phyloP scores from a whole-genome alignment of 2,113 vertebrate species.

The Dermatemys mawii region DNA sequence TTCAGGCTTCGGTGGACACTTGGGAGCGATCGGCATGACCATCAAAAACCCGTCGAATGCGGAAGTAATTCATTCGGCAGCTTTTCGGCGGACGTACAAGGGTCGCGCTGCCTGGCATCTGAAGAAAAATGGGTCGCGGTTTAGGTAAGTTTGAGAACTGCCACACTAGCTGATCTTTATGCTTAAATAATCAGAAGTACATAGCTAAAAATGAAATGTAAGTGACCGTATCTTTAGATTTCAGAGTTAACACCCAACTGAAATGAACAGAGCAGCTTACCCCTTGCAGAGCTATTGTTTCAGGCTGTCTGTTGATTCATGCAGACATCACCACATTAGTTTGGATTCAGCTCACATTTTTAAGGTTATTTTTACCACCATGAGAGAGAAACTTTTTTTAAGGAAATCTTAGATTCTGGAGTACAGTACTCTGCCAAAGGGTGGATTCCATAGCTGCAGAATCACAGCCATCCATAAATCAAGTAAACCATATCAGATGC shows the following conservation, averaged over 20 bases:
- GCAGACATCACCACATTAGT: background rate
- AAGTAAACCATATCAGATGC: background rate
- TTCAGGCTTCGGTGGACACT: no score
- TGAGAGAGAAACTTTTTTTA: background rate
- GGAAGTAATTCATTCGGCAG: no score
- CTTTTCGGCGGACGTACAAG: no score
- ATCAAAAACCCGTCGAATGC: no score
- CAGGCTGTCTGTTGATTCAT: background rate
- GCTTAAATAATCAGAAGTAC: background rate
- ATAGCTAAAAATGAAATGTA: background rate
- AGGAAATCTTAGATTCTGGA: background rate
- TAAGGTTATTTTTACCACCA: background rate
- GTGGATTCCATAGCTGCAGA: background rate
- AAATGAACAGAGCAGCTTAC: background rate
- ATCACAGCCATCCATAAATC: background rate
- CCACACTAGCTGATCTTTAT: background rate
- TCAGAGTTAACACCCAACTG: background rate
- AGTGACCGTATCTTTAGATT: background rate
- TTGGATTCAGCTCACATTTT: background rate
- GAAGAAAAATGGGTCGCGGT: no score
- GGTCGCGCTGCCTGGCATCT: no score
- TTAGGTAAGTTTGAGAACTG: no score
- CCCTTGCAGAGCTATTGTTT: background rate
- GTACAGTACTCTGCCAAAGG: background rate
- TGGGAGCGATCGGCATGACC: no score